phyloP scores from a whole-genome alignment of 2,797 vertebrate species.

The Caiman crocodilus region DNA sequence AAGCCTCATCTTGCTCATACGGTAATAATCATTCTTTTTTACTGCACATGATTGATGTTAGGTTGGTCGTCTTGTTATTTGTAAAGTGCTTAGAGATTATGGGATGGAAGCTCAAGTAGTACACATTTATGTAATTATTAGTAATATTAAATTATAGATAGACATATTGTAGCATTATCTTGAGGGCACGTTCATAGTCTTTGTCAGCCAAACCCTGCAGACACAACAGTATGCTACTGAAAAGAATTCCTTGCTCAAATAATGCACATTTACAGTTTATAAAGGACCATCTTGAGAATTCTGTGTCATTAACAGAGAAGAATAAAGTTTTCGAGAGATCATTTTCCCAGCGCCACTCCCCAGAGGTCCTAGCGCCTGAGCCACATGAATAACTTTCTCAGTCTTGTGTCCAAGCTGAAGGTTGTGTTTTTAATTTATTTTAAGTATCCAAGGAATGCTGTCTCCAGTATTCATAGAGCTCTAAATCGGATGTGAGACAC shows the following conservation, averaged over 20 bases:
- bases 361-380: slow-evolving; percentile 50
- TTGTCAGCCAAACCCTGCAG: slow-evolving; percentile 45
- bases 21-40: neutral
- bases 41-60: neutral
- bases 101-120: neutral
- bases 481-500: slow-evolving; percentile 83
- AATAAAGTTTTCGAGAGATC: slow-evolving; percentile 26
- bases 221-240: slow-evolving; percentile 50
- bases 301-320: slow-evolving; percentile 28
- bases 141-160: neutral
- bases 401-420: slow-evolving; percentile 48
- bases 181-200: slow-evolving; percentile 18
- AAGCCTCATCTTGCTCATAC: neutral
- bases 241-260: slow-evolving; percentile 56
- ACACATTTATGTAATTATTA: neutral
- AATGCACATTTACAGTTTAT: slow-evolving; percentile 44
- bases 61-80: neutral
- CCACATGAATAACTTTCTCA: slow-evolving; percentile 66
- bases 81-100: neutral
- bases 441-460: slow-evolving; percentile 83
- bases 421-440: slow-evolving; percentile 75
- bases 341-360: slow-evolving; percentile 60
- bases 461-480: slow-evolving; percentile 77
- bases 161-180: neutral
- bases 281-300: slow-evolving; percentile 48